Evolutionary conservation across 2,797 vertebrate genomes (phyloP), one percentile per base, ranked within the genome.

Genomic region (Microchirus variegatus): DNA sequence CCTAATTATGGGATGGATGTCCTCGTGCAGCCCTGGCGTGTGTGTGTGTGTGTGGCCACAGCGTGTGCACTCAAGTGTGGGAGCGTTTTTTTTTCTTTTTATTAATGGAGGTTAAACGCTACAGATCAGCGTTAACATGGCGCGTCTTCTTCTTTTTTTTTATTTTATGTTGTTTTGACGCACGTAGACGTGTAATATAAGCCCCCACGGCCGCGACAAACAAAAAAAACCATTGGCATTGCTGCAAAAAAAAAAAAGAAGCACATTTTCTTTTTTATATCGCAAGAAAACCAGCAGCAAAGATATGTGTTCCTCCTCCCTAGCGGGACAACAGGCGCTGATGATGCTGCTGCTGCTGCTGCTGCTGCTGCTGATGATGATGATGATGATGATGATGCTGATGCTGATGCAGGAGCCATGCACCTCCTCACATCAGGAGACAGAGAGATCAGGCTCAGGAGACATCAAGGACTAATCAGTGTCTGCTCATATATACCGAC

Each of bases 381-480:
- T 38, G 79, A 75, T 80, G 84, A 78, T 82, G 83, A 85, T 38
- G 79, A 74, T 80, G 84, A 78, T 82, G 83, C 86, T 84, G 79
- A 80, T 79, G 75, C 84, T 74, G n/a, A n/a, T n/a, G 77, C 70
- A 67, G 70, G 68, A 90, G 84, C 78, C 83, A 42, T 15, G 41
- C 41, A 81, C 81, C 75, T 80, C 75, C 78, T 85, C 77, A 75
- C 70, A 86, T 67, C 75, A 70, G 69, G 75, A 78, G 67, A 82
- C 81, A 63, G 64, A 31, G 44, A 71, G 89, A 90, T 89, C 91
- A 87, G 71, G 80, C 86, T 86, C 86, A 74, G 61, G 68, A 93
- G 92, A 93, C 91, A 93, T 92, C 90, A 87, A 80, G 92, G 90
- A 87, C 89, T 93, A 92, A 94, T 95, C 93, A 91, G 91, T 92